Percentiles rank a stretch among this genome's conserved stretches.
phyloP scores from a whole-genome alignment of 2,797 vertebrate genomes.

The Chromis chromis region DNA sequence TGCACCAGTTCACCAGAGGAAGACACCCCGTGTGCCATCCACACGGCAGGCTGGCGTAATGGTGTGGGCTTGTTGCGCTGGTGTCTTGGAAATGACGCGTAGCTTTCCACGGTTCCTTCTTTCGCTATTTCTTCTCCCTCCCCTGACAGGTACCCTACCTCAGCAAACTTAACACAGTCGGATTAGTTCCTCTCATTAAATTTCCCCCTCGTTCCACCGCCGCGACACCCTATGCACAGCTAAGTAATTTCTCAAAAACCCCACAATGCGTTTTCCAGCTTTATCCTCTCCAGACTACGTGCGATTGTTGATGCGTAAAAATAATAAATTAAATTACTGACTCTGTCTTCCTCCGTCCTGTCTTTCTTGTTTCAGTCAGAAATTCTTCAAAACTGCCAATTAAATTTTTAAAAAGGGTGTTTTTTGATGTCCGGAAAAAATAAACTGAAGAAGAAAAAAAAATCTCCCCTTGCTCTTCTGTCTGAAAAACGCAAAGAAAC shows the following conservation, averaged over 20 bases:
- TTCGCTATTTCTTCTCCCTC: constrained; percentile 13
- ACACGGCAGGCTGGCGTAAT: constrained; percentile 55
- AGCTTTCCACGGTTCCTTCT: constrained; percentile 60
- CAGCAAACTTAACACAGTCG: constrained; percentile 73
- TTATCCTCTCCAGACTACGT: constrained; percentile 65
- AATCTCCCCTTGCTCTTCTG: constrained; percentile 25
- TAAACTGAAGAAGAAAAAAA: constrained; percentile 26
- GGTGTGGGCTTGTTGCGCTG: constrained; percentile 76
- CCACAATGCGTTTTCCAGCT: constrained; percentile 52
- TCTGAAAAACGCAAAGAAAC: constrained; percentile 62
- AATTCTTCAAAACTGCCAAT: constrained; percentile 48
- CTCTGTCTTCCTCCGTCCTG: constrained; percentile 48
- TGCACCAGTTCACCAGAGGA: constrained; percentile 64
- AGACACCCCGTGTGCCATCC: constrained; percentile 64
- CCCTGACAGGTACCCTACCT: constrained; percentile 56
- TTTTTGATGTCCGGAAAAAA: constrained; percentile 15
- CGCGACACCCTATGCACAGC: constrained; percentile 55
- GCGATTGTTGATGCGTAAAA: constrained; percentile 79
- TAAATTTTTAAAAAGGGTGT: constrained; percentile 1
- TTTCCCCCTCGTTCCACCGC: constrained; percentile 14
- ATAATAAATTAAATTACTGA: constrained; percentile 70
- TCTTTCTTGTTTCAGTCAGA: constrained; percentile 33
- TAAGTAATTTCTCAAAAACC: constrained; percentile 35
- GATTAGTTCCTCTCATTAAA: constrained; percentile 56
- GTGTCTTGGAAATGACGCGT: constrained; percentile 76